A percentile compares a stretch with the other conserved stretches of the same genome.
Evolutionary conservation across 1,140 invertebrate species (phyloP).

Genomic region (Drosophila murphyi): DNA sequence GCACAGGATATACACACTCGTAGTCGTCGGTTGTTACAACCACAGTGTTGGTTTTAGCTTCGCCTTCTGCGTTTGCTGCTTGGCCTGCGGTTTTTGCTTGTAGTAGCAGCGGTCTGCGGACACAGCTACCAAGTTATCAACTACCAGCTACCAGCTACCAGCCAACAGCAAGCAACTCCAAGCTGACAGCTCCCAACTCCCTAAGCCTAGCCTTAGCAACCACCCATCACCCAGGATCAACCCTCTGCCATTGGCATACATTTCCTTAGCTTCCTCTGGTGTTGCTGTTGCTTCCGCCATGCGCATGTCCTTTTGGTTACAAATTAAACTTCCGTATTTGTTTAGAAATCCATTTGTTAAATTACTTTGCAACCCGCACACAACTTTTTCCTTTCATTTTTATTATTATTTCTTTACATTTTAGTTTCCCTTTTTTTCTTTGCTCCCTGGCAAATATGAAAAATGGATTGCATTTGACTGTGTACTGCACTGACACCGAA

Average conservation of each 20-base stretch:
- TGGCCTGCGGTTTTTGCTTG: constrained; percentile 70
- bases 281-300: constrained; percentile 48
- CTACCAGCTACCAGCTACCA: constrained; percentile 1
- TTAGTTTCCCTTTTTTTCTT: constrained; percentile 23
- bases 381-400: constrained; percentile 33
- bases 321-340: constrained; percentile 84
- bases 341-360: constrained; percentile 84
- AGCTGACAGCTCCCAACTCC: not conserved
- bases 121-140: constrained; percentile 45
- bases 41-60: constrained; percentile 58
- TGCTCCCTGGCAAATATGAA: constrained; percentile 65
- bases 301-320: constrained; percentile 80
- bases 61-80: constrained; percentile 39
- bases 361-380: constrained; percentile 72
- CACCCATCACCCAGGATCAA: constrained; percentile 3
- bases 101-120: constrained; percentile 67
- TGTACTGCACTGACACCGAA: constrained; percentile 49
- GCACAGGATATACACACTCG: constrained; percentile 47
- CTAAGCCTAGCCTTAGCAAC: not conserved
- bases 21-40: constrained; percentile 5
- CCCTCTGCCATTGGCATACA: constrained; percentile 74
- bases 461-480: constrained; percentile 77
- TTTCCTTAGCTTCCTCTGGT: constrained; percentile 72
- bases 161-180: not conserved
- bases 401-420: constrained; percentile 24